These are phyloP conservation scores for Metellina segmentata DNA, from an alignment of 2,888 invertebrate species.

Conservation along the genomic window DNA sequence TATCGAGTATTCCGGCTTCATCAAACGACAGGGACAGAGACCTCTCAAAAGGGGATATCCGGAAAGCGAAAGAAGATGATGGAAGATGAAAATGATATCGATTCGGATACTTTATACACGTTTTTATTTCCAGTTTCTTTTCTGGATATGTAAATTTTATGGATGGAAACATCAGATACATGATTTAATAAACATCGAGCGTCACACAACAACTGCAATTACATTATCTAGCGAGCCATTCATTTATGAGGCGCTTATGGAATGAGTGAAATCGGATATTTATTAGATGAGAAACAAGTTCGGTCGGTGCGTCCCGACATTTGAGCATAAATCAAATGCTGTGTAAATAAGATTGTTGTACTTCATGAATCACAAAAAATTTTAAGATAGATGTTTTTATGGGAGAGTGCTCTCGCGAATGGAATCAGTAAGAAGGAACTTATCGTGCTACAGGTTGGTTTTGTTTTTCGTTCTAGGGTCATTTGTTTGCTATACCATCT, in stretches of 20 bases:
- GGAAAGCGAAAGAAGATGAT: not conserved
- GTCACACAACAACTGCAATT: not conserved
- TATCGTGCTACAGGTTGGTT: too few species aligned
- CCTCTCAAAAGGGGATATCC: too few species aligned
- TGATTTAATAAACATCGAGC: not conserved
- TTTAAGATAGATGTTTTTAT: too few species aligned
- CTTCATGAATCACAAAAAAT: too few species aligned
- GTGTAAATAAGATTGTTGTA: too few species aligned
- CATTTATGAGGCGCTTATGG: not conserved
- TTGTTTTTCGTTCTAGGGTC: too few species aligned
- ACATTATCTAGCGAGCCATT: not conserved
- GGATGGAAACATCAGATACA: not conserved
- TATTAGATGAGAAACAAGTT: not conserved
- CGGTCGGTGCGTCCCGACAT: not conserved
- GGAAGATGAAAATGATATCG: not conserved
- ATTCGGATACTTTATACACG: not conserved
- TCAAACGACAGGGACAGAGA: not conserved
- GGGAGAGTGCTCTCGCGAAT: too few species aligned
- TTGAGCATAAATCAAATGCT: too few species aligned
- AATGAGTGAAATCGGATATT: not conserved
- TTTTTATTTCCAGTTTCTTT: not conserved
- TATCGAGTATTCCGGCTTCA: not conserved
- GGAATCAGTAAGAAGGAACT: too few species aligned
- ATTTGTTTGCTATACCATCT: too few species aligned
- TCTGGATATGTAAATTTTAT: not conserved